Evolutionary conservation across 2,888 invertebrate genomes (phyloP), one percentile per base, ranked within the genome.

Genomic region (Neoscelio sp.): DNA sequence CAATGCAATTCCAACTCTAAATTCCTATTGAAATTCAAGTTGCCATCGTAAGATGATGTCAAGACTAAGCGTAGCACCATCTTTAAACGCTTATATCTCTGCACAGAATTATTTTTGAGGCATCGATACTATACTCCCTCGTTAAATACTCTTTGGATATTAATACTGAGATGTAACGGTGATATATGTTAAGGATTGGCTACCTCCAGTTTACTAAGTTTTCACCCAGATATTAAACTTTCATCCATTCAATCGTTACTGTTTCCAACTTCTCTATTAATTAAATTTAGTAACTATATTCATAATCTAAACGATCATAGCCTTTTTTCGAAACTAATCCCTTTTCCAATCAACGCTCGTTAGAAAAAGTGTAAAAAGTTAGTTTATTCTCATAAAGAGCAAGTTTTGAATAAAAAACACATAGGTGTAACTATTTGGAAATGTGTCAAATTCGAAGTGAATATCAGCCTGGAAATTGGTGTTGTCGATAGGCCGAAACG

Each of bases 401-500:
- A n/a, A 23, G 23, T 48, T 48, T 48, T 18, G 17, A 15, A n/a
- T 18, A 8, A 44, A 44, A 18, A 50, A n/a, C n/a, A 50, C 26
- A 13, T 10, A 38, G 33, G 33, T 20, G 38, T 30, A 5, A n/a
- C 13, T 23, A 15, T 42, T 50, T 42, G 52, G 60, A 62, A 62
- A 18, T 52, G 42, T 60, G 44, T 71, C 62, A 54, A 44, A 62
- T 52, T 13, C 18, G 28, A 50, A 30, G 6, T 33, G 28, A 20
- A 23, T 33, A 20, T 42, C 23, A 23, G 26, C 40, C 38, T 38
- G 26, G 56, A 40, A 58, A 74, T 65, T 65, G 42, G 58, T 33
- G 13, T 50, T 42, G 60, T 50, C 52, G 60, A 58, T 35, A 42
- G 30, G 48, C 58, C 33, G 74, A 38, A 17, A 65, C 50, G 58